phyloP scores from a whole-genome alignment of 1,140 invertebrate species.

The Drosophila funebris region DNA sequence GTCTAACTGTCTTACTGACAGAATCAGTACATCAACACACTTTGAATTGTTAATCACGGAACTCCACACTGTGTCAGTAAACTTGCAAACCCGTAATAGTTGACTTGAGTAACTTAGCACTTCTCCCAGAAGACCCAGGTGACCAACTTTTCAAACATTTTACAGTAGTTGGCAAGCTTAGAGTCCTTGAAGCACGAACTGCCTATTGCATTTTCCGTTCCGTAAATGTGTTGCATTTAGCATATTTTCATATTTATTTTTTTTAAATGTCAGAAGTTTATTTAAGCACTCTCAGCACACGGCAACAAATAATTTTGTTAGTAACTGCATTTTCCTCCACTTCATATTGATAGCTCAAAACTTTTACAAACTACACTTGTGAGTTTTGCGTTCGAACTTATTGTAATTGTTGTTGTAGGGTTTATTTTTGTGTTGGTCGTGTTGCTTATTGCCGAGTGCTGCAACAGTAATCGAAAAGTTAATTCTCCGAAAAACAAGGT shows the following conservation, averaged over 20 bases:
- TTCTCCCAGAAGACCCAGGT: background rate
- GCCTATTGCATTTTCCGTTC: slow-evolving; percentile 25
- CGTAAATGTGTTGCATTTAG: slow-evolving; percentile 32
- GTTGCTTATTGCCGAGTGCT: slow-evolving; percentile 16
- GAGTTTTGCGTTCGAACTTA: slow-evolving; percentile 39
- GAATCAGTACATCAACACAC: background rate
- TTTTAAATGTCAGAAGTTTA: slow-evolving; percentile 36
- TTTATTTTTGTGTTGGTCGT: slow-evolving; percentile 1
- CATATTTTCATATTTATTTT: slow-evolving; percentile 69
- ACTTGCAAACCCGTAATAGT: slow-evolving; percentile 8
- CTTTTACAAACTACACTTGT: slow-evolving; percentile 63
- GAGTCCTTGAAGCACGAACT: background rate
- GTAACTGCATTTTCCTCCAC: slow-evolving; percentile 10
- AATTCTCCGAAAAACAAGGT: slow-evolving; percentile 81
- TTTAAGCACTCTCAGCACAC: slow-evolving; percentile 34
- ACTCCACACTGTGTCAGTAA: slow-evolving; percentile 24
- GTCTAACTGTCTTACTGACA: background rate
- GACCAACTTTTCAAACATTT: slow-evolving; percentile 1
- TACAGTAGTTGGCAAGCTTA: slow-evolving; percentile 11
- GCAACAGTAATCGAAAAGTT: slow-evolving; percentile 79
- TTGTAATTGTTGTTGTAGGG: background rate
- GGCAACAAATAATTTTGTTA: slow-evolving; percentile 53
- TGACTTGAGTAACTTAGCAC: slow-evolving; percentile 5
- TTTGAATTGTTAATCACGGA: slow-evolving; percentile 35
- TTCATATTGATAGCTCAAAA: slow-evolving; percentile 51